phyloP scores from a whole-genome alignment of 2,797 vertebrate genomes.

The Alca torda region DNA sequence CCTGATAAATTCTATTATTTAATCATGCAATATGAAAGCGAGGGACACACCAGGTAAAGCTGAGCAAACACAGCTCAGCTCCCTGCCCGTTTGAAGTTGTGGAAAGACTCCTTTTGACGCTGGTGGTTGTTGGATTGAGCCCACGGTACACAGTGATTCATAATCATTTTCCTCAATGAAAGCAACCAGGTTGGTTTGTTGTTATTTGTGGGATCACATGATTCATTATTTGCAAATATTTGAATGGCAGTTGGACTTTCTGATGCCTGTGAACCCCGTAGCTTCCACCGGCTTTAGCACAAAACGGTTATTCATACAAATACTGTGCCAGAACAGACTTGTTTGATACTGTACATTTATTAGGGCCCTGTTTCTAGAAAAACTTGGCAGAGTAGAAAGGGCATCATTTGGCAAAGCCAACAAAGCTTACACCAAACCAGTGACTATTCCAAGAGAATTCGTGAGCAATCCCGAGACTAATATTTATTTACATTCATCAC shows the following conservation, averaged over 20 bases:
- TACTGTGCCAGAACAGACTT: conserved; percentile 52
- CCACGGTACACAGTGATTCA: conserved; percentile 63
- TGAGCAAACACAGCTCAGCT: conserved; percentile 50
- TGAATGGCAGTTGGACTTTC: conserved; percentile 42
- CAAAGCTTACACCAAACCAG: background rate
- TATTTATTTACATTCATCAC: conserved; percentile 27
- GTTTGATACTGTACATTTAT: background rate
- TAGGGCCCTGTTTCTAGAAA: background rate
- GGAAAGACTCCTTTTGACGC: conserved; percentile 34
- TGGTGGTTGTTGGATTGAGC: conserved; percentile 53
- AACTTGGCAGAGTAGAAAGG: conserved; percentile 10
- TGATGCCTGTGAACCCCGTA: conserved; percentile 6
- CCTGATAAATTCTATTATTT: conserved; percentile 31
- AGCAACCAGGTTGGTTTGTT: conserved; percentile 47
- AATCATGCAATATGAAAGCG: background rate
- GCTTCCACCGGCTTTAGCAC: background rate
- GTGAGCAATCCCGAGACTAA: conserved; percentile 11
- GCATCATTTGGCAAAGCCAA: conserved; percentile 20
- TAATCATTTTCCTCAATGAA: conserved; percentile 65
- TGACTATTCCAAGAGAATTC: background rate
- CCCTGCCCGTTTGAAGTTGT: conserved; percentile 45
- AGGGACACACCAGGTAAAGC: background rate
- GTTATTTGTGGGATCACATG: conserved; percentile 59
- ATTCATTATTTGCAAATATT: conserved; percentile 56
- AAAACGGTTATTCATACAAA: conserved; percentile 44